These are phyloP conservation scores for Philotrypesis tridentata DNA, from an alignment of 1,140 invertebrate species.

Conservation along the genomic window DNA sequence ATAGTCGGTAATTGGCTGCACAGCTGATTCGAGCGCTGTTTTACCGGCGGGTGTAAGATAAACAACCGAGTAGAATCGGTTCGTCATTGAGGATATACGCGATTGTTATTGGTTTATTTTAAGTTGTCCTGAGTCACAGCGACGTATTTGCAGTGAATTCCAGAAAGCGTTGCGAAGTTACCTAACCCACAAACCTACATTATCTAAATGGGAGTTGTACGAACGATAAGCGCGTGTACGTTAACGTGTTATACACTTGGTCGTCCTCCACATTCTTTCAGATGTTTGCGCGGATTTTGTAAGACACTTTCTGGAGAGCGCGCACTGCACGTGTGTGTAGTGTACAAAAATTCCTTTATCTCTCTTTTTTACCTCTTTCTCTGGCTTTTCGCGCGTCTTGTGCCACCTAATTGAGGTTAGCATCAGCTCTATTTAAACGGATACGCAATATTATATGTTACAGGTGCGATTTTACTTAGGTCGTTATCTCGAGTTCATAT, in stretches of 20 bases:
- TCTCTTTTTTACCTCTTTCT: neutral
- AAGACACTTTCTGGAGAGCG: slow-evolving; percentile 10
- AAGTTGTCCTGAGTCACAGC: neutral
- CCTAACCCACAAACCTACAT: neutral
- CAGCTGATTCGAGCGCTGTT: neutral
- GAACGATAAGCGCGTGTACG: neutral
- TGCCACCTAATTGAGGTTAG: slow-evolving; percentile 2
- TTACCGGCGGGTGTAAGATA: neutral
- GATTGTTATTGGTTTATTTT: neutral
- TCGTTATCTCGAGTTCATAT: neutral
- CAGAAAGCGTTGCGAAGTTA: neutral
- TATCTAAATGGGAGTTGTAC: neutral
- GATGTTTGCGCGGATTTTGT: slow-evolving; percentile 10
- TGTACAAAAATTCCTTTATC: neutral
- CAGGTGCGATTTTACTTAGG: neutral
- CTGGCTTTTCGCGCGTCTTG: neutral
- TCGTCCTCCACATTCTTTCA: neutral
- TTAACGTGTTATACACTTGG: neutral
- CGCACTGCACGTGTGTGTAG: neutral
- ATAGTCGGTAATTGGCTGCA: neutral
- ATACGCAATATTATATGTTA: neutral
- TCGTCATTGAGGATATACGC: neutral
- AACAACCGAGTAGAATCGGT: neutral
- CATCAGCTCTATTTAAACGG: neutral
- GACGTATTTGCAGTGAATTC: neutral